Evolutionary conservation across 2,113 vertebrate genomes (phyloP).

Genomic region (Canis aureus): DNA sequence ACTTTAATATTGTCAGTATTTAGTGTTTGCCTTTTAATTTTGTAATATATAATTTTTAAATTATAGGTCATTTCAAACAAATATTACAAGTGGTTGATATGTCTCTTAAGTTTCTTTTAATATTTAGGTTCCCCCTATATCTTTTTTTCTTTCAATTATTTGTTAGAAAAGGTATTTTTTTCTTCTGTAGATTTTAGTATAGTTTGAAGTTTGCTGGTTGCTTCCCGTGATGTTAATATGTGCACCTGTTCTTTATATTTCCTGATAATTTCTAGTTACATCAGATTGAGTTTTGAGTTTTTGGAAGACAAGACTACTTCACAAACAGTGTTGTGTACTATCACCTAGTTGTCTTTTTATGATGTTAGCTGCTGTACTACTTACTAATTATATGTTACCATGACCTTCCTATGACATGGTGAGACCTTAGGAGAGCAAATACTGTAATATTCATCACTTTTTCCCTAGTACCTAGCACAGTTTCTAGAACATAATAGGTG

Average conservation of each 20-base stretch:
- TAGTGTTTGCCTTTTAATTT: not conserved
- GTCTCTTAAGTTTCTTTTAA: not conserved
- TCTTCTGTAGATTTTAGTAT: not conserved
- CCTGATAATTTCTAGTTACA: not conserved
- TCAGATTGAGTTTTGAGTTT: not conserved
- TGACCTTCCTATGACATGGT: not conserved
- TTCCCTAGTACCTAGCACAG: not conserved
- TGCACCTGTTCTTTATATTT: not conserved
- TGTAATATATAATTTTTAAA: not conserved
- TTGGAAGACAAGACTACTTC: not conserved
- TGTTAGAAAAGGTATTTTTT: not conserved
- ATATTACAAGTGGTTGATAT: not conserved
- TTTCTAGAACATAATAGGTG: not conserved
- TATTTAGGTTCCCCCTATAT: not conserved
- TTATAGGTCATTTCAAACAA: not conserved
- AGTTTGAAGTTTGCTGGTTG: not conserved
- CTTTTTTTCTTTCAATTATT: not conserved
- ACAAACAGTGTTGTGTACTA: not conserved
- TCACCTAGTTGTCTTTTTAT: not conserved
- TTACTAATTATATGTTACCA: not conserved
- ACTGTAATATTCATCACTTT: not conserved
- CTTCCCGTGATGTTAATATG: not conserved
- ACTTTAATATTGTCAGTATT: not conserved
- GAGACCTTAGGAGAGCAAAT: not conserved
- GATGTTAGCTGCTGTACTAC: not conserved